phyloP scores from a whole-genome alignment of 2,888 invertebrate genomes.

The Fragum whitleyi region DNA sequence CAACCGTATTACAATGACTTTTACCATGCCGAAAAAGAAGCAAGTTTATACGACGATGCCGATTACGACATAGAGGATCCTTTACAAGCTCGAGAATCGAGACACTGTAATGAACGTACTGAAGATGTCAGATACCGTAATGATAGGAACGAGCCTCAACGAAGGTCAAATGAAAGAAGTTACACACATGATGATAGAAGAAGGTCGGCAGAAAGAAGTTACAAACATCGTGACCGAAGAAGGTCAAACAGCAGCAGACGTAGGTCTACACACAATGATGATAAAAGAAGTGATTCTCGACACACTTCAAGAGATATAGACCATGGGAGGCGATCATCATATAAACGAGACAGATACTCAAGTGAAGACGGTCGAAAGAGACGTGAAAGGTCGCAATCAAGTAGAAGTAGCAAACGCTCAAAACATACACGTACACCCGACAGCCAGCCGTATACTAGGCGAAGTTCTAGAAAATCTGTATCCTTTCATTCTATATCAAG shows the following conservation, averaged over 20 bases:
- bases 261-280: background rate
- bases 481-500: background rate
- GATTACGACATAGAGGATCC: conserved; percentile 4
- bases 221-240: background rate
- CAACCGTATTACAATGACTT: background rate
- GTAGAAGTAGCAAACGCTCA: background rate
- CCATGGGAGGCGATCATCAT: background rate
- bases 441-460: background rate
- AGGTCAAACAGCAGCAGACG: too few relatives aligned
- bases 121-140: background rate
- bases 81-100: background rate
- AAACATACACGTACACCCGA: background rate
- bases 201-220: too few relatives aligned
- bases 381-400: background rate
- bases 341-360: background rate
- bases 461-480: background rate
- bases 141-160: background rate
- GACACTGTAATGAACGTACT: background rate
- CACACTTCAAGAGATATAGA: background rate
- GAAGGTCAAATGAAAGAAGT: background rate
- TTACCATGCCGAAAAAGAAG: background rate
- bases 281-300: background rate
- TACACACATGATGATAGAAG: background rate
- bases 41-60: background rate
- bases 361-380: background rate